Percentiles rank a stretch among this genome's conserved stretches.
These are phyloP conservation scores for Holothuria scabra DNA, from an alignment of 53 echinoderm and acorn worm species.

Conservation along the genomic window DNA sequence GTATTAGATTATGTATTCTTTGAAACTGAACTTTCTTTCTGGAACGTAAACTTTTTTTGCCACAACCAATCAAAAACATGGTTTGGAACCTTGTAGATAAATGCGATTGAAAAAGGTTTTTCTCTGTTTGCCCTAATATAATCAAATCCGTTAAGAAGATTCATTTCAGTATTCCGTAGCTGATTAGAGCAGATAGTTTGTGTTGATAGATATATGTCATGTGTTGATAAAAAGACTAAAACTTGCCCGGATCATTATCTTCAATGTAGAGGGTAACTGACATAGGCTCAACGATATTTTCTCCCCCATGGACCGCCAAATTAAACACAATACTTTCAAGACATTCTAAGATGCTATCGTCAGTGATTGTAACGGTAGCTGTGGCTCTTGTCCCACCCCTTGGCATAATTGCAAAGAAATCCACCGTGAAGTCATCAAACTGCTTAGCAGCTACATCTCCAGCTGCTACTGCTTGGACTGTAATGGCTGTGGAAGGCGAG, in stretches of 20 bases:
- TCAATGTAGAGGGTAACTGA: conserved; percentile 6
- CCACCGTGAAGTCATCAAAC: conserved; percentile 19
- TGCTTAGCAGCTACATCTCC: conserved; percentile 35
- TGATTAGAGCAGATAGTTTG: too few species aligned
- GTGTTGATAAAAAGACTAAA: too few species aligned
- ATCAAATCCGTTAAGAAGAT: too few species aligned
- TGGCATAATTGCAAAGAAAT: conserved; percentile 5
- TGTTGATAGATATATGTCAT: too few species aligned
- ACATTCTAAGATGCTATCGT: conserved; percentile 19
- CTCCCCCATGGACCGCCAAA: conserved; percentile 4
- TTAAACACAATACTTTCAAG: conserved; percentile 17
- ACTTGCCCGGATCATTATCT: conserved; percentile 19
- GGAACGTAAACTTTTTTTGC: too few species aligned
- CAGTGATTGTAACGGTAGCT: conserved; percentile 17
- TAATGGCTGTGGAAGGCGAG: background rate
- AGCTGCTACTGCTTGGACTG: background rate
- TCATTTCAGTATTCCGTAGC: too few species aligned
- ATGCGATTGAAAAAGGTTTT: too few species aligned
- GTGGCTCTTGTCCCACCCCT: conserved; percentile 2
- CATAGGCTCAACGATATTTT: background rate
- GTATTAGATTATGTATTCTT: too few species aligned
- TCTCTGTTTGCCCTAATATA: too few species aligned
- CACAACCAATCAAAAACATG: too few species aligned
- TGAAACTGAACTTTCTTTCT: too few species aligned
- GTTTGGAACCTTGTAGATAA: too few species aligned